phyloP scores from a whole-genome alignment of 2,888 invertebrate genomes.

The Platycheirus albimanus region DNA sequence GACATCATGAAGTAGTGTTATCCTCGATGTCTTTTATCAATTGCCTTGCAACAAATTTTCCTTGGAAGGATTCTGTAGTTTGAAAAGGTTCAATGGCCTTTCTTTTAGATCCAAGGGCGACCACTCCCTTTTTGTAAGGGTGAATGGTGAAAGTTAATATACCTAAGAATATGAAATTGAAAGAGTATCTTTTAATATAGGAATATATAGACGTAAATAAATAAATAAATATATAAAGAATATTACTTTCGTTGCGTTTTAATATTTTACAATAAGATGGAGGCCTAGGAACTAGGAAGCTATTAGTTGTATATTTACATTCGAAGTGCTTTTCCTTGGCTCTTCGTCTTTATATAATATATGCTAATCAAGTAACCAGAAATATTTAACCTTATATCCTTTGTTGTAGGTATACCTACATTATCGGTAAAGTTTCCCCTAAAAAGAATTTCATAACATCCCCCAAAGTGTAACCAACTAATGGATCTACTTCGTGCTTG shows the following conservation, averaged over 20 bases:
- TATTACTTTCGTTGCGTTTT: background rate
- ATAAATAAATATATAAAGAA: too few relatives aligned
- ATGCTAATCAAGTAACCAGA: background rate
- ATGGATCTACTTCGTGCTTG: background rate
- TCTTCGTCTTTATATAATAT: too few relatives aligned
- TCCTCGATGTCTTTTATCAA: background rate
- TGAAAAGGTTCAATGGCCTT: slow-evolving; percentile 28
- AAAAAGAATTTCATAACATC: background rate
- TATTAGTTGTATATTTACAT: background rate
- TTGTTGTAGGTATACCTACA: background rate
- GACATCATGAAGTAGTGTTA: too few relatives aligned
- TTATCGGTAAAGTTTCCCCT: background rate
- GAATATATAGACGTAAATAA: too few relatives aligned
- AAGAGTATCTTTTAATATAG: too few relatives aligned
- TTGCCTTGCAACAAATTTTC: background rate
- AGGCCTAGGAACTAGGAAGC: background rate
- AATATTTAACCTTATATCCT: background rate
- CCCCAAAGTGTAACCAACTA: background rate
- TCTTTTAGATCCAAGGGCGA: slow-evolving; percentile 10
- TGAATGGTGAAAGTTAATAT: slow-evolving; percentile 13
- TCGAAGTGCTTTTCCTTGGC: background rate
- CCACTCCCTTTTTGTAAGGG: slow-evolving; percentile 18
- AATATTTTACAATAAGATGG: background rate
- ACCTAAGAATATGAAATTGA: background rate
- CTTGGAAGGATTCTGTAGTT: slow-evolving; percentile 16